Evolutionary conservation across 2,888 invertebrate species (phyloP).

Genomic region (Agrotis puta): DNA sequence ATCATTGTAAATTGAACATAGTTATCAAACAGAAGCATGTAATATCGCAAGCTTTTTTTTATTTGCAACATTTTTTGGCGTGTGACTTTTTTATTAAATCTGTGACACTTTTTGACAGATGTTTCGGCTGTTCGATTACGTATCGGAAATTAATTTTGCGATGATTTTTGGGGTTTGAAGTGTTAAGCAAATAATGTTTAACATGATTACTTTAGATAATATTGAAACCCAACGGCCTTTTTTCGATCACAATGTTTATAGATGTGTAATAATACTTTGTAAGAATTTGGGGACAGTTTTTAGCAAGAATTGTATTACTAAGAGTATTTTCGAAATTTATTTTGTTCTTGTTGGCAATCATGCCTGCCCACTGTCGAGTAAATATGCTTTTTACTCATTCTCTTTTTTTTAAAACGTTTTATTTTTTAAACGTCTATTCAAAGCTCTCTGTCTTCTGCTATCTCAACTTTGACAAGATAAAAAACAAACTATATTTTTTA

Average conservation of each 20-base stretch:
- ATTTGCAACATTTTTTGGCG: constrained; percentile 21
- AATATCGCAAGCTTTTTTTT: constrained; percentile 19
- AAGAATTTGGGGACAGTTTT: neutral
- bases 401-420: too few relatives aligned
- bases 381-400: too few relatives aligned
- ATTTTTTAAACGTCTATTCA: too few relatives aligned
- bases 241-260: neutral
- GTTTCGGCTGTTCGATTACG: constrained; percentile 30
- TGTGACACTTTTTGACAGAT: constrained; percentile 33
- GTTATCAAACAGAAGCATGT: constrained; percentile 40
- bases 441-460: too few relatives aligned
- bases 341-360: too few relatives aligned
- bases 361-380: too few relatives aligned
- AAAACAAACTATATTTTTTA: too few relatives aligned
- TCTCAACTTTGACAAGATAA: too few relatives aligned
- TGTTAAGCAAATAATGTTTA: constrained; percentile 33
- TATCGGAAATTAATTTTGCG: constrained; percentile 45
- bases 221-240: neutral
- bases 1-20: constrained; percentile 47
- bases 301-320: neutral
- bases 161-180: constrained; percentile 21
- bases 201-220: constrained; percentile 21
- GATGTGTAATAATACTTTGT: neutral
- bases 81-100: constrained; percentile 43
- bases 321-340: neutral